Base-by-base conservation (phyloP, 2,888 invertebrate species). In the Caenorhabditis zanzibari region DNA sequence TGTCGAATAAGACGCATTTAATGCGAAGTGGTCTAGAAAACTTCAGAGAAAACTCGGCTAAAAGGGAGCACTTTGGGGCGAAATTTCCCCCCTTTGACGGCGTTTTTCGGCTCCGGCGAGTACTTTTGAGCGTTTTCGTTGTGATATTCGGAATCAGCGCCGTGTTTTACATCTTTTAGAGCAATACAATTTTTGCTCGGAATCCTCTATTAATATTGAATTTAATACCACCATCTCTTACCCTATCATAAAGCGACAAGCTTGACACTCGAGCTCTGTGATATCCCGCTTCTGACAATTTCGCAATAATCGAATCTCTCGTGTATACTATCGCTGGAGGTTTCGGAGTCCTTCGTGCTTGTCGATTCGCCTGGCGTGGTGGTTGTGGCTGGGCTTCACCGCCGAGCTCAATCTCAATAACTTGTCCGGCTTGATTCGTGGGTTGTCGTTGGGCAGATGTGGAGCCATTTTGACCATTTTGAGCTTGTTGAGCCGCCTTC, bases 261-360 rank as follows among this genome's bases (percentile, higher is more conserved):
- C 14, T 2, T 6, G 7, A 24, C 14, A 63, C 63, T 16, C 63
- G 63, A 44, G 63, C 41, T 24, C 63, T 41, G 22, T 63, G 63
- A 44, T 63, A 63, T 26, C 63, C 63, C 6, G 44, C 24, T 16
- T 19, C 14, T 4, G 44, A 41, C 6, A 63, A 22, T 6, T 14
- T 9, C 0, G 10, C 22, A n/a, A 63, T 22, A 12, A 44, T 12
- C 1, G 14, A 3, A 0, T 35, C 35, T 14, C 10, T n/a, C 2
- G 4, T 19, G 19, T 47, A 47, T n/a, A 47, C 2, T 19, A 5
- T 19, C 10, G 4, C 19, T 19, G 47, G 47, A n/a, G 4, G 19
- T 19, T 7, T n/a, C 5, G 47, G 47, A 5, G 19, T 47, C 10
- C 19, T 6, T 5, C 47, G 47, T 9, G 19, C 19, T n/a, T n/a